Base-by-base conservation (phyloP, 2,113 vertebrate genomes). In the Ochotona princeps region DNA sequence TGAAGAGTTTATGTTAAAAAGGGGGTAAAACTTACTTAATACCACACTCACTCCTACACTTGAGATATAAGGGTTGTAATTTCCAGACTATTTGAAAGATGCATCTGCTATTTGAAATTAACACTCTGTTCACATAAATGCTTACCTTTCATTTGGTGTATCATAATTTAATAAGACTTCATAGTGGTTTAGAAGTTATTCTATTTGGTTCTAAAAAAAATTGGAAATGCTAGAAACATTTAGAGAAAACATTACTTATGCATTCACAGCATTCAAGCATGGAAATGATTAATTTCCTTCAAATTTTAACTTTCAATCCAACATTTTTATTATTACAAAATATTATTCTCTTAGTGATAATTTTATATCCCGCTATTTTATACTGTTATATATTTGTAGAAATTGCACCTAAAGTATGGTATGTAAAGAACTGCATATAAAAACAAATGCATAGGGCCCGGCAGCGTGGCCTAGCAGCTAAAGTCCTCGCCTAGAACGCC, bases 131-230 rank as follows among this genome's bases (percentile, higher is more conserved):
- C 26, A 88, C 86, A 72, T 65, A 84, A 38, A 51, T 85, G 20
- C 75, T 61, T 73, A 76, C 28, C 0, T 2, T 20, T 15, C n/a
- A 75, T 8, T 60, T 78, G 87, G 54, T 54, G 5, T 91, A 80
- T 5, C 3, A 81, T 38, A 90, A 90, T 89, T 87, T 83, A 87
- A 6, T 83, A 70, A 38, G 14, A 89, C 15, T 86, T 67, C 73
- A 3, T 67, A 81, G 60, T 85, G 4, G 26, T 49, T 86, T 88
- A 83, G 85, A 90, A 60, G 51, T 67, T 89, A 1, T 44, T 84
- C 4, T 30, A 65, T 21, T 7, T 87, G 38, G 44, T 51, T 76
- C 32, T 82, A n/a, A 82, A 32, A 69, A 78, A 83, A 75, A 63
- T 57, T 7, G 10, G 21, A 35, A 76, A 54, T 7, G 78, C 14